Evolutionary conservation across 2,113 vertebrate species (phyloP), one percentile per base, ranked within the genome.

Genomic region (Delphinus delphis): DNA sequence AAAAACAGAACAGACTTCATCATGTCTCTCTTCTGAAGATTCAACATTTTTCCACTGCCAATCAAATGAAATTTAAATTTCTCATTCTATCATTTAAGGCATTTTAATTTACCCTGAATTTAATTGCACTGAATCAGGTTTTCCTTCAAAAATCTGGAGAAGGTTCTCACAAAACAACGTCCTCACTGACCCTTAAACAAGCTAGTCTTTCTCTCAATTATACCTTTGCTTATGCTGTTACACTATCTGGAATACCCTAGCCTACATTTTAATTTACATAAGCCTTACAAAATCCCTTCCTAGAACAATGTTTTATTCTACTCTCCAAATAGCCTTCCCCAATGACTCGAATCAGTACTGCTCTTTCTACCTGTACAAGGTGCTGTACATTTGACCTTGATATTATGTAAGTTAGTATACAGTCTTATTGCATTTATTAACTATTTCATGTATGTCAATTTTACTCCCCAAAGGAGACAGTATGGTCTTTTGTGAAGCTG

Each of bases 41-140:
- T 84, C 73, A 85, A 80, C 36, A 53, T 76, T 65, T 58, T 58
- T 71, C 70, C 44, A 84, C 11, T 90, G 62, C 58, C 67, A 71
- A 55, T 90, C 70, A 83, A 82, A 82, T 28, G 65, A 14, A 53
- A 87, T 80, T 79, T 60, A 44, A 88, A 92, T 92, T 92, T 95
- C 26, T 79, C 55, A 36, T 88, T 91, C 74, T 92, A 17, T 88
- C 62, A 93, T 82, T 86, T 53, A 71, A 95, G 41, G 5, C 31
- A 58, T 41, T 79, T 70, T 67, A 79, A 82, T 86, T 79, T 80
- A 77, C 1, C 12, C 50, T 65, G 86, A 21, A 65, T 36, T 58
- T n/a, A 74, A 33, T 44, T 41, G 55, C 53, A 73, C 6, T 14
- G n/a, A 81, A 93, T 86, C 79, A 60, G 10, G 41, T 87, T 95